phyloP scores from a whole-genome alignment of 2,888 invertebrate genomes.

The Pandemis cinnamomeana region DNA sequence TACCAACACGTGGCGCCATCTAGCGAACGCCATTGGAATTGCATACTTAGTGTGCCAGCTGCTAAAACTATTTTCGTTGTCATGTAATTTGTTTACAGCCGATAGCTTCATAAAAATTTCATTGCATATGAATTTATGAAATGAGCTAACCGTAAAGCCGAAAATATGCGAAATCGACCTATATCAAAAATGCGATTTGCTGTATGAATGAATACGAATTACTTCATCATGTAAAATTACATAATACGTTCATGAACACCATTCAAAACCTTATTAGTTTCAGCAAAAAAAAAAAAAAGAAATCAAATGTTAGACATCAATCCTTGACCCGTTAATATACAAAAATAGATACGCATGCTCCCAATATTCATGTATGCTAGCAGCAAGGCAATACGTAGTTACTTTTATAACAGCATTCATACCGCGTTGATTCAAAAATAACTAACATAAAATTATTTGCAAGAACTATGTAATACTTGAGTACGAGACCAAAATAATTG shows the following conservation, averaged over 20 bases:
- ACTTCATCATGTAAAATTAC: conserved; percentile 26
- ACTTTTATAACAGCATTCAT: conserved; percentile 55
- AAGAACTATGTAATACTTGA: conserved; percentile 7
- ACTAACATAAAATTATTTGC: not conserved
- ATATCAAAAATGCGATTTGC: conserved; percentile 1
- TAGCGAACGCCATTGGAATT: conserved; percentile 64
- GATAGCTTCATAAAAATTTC: conserved; percentile 48
- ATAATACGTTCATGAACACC: conserved; percentile 7
- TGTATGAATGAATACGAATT: not conserved
- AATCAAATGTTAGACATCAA: conserved; percentile 56
- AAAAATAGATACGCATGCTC: conserved; percentile 80
- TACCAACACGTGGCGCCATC: conserved; percentile 72
- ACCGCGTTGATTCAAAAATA: conserved; percentile 36
- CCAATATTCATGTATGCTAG: conserved; percentile 66
- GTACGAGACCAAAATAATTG: not conserved
- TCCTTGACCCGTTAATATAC: conserved; percentile 81
- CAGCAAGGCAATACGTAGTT: conserved; percentile 68
- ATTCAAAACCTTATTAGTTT: conserved; percentile 25
- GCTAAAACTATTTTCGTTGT: conserved; percentile 75
- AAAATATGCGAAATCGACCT: conserved; percentile 34
- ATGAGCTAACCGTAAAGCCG: conserved; percentile 23
- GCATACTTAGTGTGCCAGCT: conserved; percentile 68
- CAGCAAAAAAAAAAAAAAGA: conserved; percentile 42
- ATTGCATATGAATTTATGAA: conserved; percentile 49
- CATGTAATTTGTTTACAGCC: conserved; percentile 59